These are phyloP conservation scores for Barnardius zonarius DNA, from an alignment of 2,113 vertebrate genomes.

Conservation along the genomic window DNA sequence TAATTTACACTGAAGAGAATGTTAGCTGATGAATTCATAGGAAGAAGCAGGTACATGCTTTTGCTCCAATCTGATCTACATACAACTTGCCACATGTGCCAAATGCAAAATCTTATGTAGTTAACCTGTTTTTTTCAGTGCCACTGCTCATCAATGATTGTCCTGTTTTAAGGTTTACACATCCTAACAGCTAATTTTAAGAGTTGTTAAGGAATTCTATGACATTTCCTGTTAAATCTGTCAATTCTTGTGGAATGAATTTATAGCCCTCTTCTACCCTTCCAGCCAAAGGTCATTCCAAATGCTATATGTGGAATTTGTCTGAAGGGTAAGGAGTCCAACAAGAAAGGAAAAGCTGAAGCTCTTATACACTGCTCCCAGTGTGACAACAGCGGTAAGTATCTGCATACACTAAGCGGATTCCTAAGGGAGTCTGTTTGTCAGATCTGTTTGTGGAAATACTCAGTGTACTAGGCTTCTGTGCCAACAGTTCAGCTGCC, in stretches of 20 bases:
- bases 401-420: background rate
- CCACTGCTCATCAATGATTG: background rate
- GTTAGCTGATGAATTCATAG: background rate
- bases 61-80: background rate
- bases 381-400: slow-evolving; percentile 98
- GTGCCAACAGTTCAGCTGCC: background rate
- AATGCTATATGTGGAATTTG: slow-evolving; percentile 99
- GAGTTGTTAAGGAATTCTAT: slow-evolving; percentile 46
- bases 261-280: slow-evolving; percentile 99
- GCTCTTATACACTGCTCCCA: slow-evolving; percentile 99
- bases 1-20: background rate
- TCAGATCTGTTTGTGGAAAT: background rate
- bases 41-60: background rate
- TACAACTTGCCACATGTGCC: background rate
- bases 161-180: background rate
- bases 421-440: slow-evolving; percentile 1
- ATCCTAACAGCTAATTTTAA: slow-evolving; percentile 9
- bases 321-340: slow-evolving; percentile 99
- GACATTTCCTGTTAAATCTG: slow-evolving; percentile 70
- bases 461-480: background rate
- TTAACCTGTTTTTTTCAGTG: background rate
- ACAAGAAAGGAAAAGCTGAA: slow-evolving; percentile 95
- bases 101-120: background rate
- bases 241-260: slow-evolving; percentile 81
- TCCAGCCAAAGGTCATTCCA: slow-evolving; percentile 99